phyloP scores from a whole-genome alignment of 2,888 invertebrate genomes.

The Aphodius granarius region DNA sequence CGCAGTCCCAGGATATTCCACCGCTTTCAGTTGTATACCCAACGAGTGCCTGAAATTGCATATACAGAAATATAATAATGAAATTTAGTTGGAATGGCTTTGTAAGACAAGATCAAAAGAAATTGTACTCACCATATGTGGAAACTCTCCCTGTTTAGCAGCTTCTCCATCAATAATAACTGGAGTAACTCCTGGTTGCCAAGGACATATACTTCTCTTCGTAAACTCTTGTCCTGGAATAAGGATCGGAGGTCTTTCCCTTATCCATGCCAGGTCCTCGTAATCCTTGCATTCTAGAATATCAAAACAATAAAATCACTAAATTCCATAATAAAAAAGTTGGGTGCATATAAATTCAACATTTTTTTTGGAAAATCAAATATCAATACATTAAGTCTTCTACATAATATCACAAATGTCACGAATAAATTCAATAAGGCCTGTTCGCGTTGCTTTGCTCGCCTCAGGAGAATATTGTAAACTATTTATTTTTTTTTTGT shows the following conservation, averaged over 20 bases:
- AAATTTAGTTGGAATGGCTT: background rate
- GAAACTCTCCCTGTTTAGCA: slow-evolving; percentile 35
- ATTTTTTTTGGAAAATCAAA: too few relatives aligned
- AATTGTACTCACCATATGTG: slow-evolving; percentile 44
- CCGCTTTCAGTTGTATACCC: slow-evolving; percentile 39
- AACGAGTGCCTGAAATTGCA: slow-evolving; percentile 39
- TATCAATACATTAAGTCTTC: too few relatives aligned
- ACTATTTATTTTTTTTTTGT: too few relatives aligned
- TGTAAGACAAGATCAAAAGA: too few relatives aligned
- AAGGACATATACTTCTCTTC: slow-evolving; percentile 42
- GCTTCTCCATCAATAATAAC: slow-evolving; percentile 8
- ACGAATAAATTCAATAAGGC: too few relatives aligned
- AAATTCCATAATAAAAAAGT: too few relatives aligned
- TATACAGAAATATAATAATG: slow-evolving; percentile 4
- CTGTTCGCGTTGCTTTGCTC: too few relatives aligned
- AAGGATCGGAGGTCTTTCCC: slow-evolving; percentile 11
- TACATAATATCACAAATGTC: too few relatives aligned
- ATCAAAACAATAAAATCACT: too few relatives aligned
- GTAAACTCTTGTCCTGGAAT: slow-evolving; percentile 42
- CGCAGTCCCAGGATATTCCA: slow-evolving; percentile 57
- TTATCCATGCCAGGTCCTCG: slow-evolving; percentile 27
- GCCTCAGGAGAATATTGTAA: too few relatives aligned
- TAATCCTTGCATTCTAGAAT: slow-evolving; percentile 40
- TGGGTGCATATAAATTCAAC: too few relatives aligned
- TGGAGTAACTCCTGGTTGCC: background rate